Evolutionary conservation across 2,797 vertebrate genomes (phyloP), one percentile per base, ranked within the genome.

Genomic region (Silurus lanzhouensis): DNA sequence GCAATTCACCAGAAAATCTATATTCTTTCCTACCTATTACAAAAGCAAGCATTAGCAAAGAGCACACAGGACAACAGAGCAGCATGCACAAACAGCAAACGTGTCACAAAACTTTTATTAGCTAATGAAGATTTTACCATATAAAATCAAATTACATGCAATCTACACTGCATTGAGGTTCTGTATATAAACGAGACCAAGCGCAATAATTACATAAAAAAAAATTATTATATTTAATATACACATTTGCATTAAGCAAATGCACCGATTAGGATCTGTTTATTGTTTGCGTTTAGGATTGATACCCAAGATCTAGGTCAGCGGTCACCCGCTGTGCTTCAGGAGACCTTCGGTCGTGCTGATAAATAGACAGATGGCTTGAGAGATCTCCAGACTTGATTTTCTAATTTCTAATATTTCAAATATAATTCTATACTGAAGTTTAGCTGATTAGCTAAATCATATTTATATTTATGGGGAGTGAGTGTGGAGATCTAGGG

Each of bases 221-320:
- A 38, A 38, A 38, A 31, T 1, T 1, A 38, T 64, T 5, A 22
- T 38, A 44, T 48, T 31, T 15, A 14, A 9, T 6, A 38, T 1
- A 17, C 6, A 58, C 52, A 20, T 20, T 38, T 27, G 6, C 6
- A 22, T 60, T 63, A 15, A 79, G 25, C 31, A n/a, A 27, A 15
- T 81, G 63, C 46, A 20, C 25, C 14, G 46, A 55, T 31, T 22
- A 14, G 55, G 77, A 55, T 52, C 61, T 22, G 22, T 64, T 27
- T 31, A 31, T 61, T 3, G 61, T 19, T 81, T 27, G 60, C 15
- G 6, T 48, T 79, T 46, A 63, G 79, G 63, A 8, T 25, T 15
- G 58, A 66, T 25, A 22, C 27, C 46, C 7, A 38, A 83, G 46
- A 76, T 76, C 61, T 76, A 75, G 71, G 82, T 83, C 82, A 76